Base-by-base conservation (phyloP, 2,113 vertebrate species). In the Manacus vitellinus region DNA sequence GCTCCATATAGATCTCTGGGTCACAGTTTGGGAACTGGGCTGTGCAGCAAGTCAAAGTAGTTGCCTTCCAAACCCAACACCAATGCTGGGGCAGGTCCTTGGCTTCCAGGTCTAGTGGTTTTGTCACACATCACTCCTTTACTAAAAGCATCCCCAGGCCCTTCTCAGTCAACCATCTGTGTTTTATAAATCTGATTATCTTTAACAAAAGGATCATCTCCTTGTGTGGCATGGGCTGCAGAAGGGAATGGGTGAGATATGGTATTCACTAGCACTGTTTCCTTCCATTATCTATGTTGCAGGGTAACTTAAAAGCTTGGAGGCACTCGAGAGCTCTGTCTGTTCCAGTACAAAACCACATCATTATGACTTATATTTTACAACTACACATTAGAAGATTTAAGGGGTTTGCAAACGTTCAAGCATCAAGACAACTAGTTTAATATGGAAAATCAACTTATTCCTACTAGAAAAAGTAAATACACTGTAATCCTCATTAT, bases 11-110 rank as follows among this genome's bases (percentile, higher is more conserved):
- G 35, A 31, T 68, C 52, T 35, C 66, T 37, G 47, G 31, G 52
- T 6, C 0, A 0, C n/a, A 41, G 35, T 27, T 1, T 46, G 27
- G 62, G 33, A 70, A 51, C 37, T 10, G 21, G n/a, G 25, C 31
- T 22, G 54, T 8, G 2, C 17, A 79, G 35, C 21, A 63, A 33
- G 7, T 17, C 43, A 13, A 72, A 80, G 56, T 1, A 58, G 4
- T 21, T 47, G 70, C 61, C 51, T 54, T 75, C 55, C 56, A 71
- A 72, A 59, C 2, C 52, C 75, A 65, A 72, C 6, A 55, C 8
- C 68, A 58, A 0, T 6, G 12, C 31, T 58, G 30, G 18, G 44
- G n/a, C 11, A 89, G 41, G 14, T 30, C 23, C 19, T 73, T 4
- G 17, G 17, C 43, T 61, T 89, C 28, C 51, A 44, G 6, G 10